A percentile compares a stretch with the other conserved stretches of the same genome.
phyloP scores from a whole-genome alignment of 2,888 invertebrate genomes.

The Drosophila austrosaltans region DNA sequence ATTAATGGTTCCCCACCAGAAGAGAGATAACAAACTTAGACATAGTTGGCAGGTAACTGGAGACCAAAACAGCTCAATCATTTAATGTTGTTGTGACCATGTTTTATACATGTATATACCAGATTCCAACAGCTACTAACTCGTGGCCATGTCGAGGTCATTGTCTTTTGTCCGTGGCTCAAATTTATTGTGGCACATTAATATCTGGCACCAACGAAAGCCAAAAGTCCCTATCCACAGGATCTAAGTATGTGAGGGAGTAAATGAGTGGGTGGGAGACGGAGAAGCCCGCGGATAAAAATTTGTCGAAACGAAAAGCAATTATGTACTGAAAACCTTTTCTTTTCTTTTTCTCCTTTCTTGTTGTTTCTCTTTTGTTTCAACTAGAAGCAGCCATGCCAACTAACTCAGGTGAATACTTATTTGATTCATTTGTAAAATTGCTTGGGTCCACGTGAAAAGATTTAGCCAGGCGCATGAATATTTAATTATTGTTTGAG shows the following conservation, averaged over 20 bases:
- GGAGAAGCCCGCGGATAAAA: constrained; percentile 33
- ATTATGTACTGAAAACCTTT: constrained; percentile 27
- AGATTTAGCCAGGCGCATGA: constrained; percentile 29
- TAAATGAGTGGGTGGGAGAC: background rate
- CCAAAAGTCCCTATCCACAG: background rate
- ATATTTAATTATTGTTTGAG: constrained; percentile 36
- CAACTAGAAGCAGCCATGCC: background rate
- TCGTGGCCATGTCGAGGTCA: constrained; percentile 40
- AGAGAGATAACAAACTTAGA: constrained; percentile 3
- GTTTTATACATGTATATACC: background rate
- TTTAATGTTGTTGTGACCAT: constrained; percentile 1
- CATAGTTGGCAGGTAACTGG: constrained; percentile 18
- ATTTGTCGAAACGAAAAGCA: constrained; percentile 31
- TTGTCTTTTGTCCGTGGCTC: constrained; percentile 38
- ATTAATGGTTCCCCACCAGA: constrained; percentile 50
- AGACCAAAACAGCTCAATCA: constrained; percentile 46
- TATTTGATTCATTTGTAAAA: constrained; percentile 41
- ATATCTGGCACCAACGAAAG: constrained; percentile 19
- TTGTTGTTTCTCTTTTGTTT: background rate
- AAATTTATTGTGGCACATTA: constrained; percentile 50
- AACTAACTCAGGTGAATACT: constrained; percentile 22
- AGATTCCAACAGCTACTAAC: constrained; percentile 17
- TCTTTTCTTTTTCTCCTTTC: background rate
- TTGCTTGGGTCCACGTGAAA: constrained; percentile 19
- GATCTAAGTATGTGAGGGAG: constrained; percentile 6